Conservation (phyloP, 2,113 vertebrate genomes). For the Hiodon alosoides region DNA sequence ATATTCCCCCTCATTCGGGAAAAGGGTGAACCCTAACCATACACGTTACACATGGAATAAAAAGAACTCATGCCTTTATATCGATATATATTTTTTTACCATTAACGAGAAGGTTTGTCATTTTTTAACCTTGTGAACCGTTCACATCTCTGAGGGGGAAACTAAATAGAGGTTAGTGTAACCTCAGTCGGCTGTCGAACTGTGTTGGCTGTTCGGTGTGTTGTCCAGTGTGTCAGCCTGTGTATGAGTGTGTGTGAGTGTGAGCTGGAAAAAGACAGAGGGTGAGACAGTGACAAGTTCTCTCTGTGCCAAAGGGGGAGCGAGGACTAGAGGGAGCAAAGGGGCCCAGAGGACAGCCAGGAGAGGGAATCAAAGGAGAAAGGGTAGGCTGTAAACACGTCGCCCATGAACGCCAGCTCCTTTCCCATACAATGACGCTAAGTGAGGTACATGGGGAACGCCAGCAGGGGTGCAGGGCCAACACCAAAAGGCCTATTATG, state of each 20-base stretch:
- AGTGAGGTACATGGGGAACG: conserved; percentile 44
- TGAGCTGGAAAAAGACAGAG: conserved; percentile 6
- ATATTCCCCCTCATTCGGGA: no score
- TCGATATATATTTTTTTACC: no score
- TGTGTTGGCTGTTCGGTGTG: no score
- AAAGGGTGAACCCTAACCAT: no score
- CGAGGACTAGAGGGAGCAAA: conserved; percentile 74
- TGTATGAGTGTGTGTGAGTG: conserved; percentile 3
- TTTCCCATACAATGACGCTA: conserved; percentile 44
- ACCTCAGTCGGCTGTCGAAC: no score
- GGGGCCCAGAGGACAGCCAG: conserved; percentile 72
- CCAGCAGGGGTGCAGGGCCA: background rate
- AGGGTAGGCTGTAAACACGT: conserved; percentile 68
- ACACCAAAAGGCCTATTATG: conserved; percentile 34
- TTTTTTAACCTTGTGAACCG: no score
- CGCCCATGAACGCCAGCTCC: conserved; percentile 33
- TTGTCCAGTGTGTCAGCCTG: no score
- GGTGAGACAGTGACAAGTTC: conserved; percentile 11
- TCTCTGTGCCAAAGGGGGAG: conserved; percentile 65
- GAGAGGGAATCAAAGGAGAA: conserved; percentile 78
- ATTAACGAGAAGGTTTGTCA: no score
- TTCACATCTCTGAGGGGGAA: no score
- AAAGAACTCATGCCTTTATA: no score
- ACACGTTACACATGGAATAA: no score
- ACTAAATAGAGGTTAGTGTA: no score